These are phyloP conservation scores for Biston betularia DNA, from an alignment of 2,888 invertebrate species.

Conservation along the genomic window DNA sequence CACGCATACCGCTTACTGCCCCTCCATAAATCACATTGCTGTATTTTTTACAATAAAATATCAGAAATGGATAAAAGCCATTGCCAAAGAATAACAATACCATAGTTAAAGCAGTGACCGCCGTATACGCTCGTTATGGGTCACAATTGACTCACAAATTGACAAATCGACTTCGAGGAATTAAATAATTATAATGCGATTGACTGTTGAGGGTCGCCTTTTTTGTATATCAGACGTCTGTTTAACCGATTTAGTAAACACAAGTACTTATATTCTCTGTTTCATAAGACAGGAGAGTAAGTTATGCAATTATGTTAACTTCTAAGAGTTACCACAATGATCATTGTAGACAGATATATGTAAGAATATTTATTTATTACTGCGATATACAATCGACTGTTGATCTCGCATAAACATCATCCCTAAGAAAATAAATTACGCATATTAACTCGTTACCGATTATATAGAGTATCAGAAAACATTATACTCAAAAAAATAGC, in stretches of 20 bases:
- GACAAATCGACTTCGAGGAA: slow-evolving; percentile 25
- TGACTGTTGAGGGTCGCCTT: slow-evolving; percentile 6
- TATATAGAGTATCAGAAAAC: too few relatives aligned
- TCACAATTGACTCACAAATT: slow-evolving; percentile 31
- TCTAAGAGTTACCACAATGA: too few relatives aligned
- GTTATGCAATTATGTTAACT: too few relatives aligned
- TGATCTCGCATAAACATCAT: too few relatives aligned
- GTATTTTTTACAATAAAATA: slow-evolving; percentile 13
- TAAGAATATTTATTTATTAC: too few relatives aligned
- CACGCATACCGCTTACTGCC: background rate
- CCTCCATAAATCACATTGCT: slow-evolving; percentile 3
- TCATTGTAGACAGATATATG: too few relatives aligned
- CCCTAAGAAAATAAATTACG: too few relatives aligned
- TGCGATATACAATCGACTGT: too few relatives aligned
- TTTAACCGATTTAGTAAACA: background rate
- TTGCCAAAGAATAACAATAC: slow-evolving; percentile 21
- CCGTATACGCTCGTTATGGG: slow-evolving; percentile 14
- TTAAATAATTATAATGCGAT: slow-evolving; percentile 17
- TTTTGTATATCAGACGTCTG: background rate
- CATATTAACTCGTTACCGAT: too few relatives aligned
- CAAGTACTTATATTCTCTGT: background rate
- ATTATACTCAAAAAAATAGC: too few relatives aligned
- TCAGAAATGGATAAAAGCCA: slow-evolving; percentile 23
- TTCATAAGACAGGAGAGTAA: background rate
- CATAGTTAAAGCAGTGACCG: slow-evolving; percentile 23